phyloP scores from a whole-genome alignment of 2,888 invertebrate genomes.

The Cyclophora albipunctata region DNA sequence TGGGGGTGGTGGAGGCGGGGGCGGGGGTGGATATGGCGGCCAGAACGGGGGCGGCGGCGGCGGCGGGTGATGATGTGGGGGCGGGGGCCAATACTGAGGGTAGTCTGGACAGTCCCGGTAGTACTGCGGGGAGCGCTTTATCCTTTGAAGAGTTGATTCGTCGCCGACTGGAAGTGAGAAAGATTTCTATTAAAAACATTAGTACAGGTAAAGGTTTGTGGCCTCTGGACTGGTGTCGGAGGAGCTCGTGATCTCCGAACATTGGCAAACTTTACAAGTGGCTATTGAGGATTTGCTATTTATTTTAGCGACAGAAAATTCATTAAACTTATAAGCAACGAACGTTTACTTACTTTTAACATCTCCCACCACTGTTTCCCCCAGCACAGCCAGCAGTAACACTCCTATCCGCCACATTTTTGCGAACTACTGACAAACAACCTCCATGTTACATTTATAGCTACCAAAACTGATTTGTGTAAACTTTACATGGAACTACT shows the following conservation, averaged over 20 bases:
- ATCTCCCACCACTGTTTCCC: conserved; percentile 25
- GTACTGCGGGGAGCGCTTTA: conserved; percentile 44
- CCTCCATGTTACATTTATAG: conserved; percentile 44
- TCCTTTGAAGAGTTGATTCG: conserved; percentile 24
- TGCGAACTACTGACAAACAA: conserved; percentile 22
- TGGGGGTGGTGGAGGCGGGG: conserved; percentile 19
- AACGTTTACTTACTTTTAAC: conserved; percentile 35
- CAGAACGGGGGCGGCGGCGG: conserved; percentile 27
- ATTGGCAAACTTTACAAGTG: too few species aligned
- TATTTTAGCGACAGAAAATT: too few species aligned
- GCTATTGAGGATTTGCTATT: too few species aligned
- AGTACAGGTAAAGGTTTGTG: neutral
- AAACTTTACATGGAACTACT: conserved; percentile 23
- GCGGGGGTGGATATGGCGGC: conserved; percentile 16
- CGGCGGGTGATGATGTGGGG: conserved; percentile 25
- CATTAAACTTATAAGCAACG: too few species aligned
- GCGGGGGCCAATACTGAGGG: conserved; percentile 28
- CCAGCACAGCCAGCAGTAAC: conserved; percentile 25
- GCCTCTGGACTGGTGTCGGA: too few species aligned
- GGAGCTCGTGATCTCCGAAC: too few species aligned
- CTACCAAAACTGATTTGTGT: conserved; percentile 29
- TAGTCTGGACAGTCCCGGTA: conserved; percentile 26
- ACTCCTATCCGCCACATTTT: conserved; percentile 48
- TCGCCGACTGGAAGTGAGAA: conserved; percentile 28
- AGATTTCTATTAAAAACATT: conserved; percentile 2